Evolutionary conservation across 2,113 vertebrate species (phyloP), one percentile per base, ranked within the genome.

Genomic region (Nycticorax nycticorax): DNA sequence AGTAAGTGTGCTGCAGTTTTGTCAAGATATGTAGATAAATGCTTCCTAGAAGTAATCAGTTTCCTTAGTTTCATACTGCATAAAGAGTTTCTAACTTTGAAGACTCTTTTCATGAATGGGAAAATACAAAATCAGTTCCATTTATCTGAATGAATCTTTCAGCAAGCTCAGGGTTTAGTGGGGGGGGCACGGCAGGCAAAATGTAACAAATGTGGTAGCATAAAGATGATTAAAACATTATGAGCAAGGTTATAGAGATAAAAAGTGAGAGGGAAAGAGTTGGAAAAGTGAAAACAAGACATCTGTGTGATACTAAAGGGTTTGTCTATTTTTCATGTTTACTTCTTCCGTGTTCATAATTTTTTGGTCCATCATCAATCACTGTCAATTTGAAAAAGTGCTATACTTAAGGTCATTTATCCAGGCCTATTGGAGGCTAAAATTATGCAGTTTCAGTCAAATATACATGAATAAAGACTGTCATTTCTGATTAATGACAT

Each of bases 401-500:
- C 98, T 98, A 97, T 98, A 98, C 98, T 98, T 98, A 98, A 97
- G 99, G 98, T 99, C 98, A 98, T 99, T 99, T 99, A 99, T 99
- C 98, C 98, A 98, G 98, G 98, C 98, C 98, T 99, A 98, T 98
- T 98, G 98, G 98, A 99, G 99, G 98, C 98, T 98, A 98, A 98
- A 98, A 98, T 99, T 99, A 98, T 98, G 97, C 98, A 96, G 97
- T 92, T 97, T 98, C 97, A 98, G 98, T 98, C 98, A 99, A 99
- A 98, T 98, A 98, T 98, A 99, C 98, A 98, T 98, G 98, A 99
- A 99, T 98, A 98, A 98, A 98, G 98, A 97, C 98, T 99, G 98
- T 98, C 98, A 98, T 98, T 98, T 98, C 97, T 99, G 98, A 99
- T 99, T 98, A 99, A 99, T 99, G 98, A 86, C 97, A 98, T 98